A percentile compares a stretch with the other conserved stretches of the same genome.
Conservation (phyloP, 2,888 invertebrate species). For the Chaetogeoica ovagalla region DNA sequence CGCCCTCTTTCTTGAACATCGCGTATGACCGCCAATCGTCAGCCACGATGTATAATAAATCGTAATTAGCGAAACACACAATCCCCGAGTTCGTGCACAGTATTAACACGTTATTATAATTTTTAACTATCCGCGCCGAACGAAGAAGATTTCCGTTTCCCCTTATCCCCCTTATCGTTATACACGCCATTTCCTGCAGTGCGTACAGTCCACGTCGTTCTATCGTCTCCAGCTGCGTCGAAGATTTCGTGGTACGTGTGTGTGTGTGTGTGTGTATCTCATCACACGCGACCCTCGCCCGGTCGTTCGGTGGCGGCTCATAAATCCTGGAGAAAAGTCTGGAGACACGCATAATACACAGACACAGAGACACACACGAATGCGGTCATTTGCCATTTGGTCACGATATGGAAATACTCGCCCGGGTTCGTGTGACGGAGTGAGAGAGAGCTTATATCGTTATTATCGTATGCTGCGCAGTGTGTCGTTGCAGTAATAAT, state of each 20-base stretch:
- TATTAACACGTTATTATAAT: too few species aligned
- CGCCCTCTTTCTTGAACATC: too few species aligned
- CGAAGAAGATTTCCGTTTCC: not conserved
- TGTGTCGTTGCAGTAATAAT: too few species aligned
- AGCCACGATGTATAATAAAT: too few species aligned
- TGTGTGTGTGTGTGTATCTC: not conserved
- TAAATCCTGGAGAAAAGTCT: slow-evolving; percentile 40
- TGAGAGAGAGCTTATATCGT: not conserved
- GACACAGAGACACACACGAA: not conserved
- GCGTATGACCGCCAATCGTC: too few species aligned
- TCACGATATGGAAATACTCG: too few species aligned
- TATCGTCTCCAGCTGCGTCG: slow-evolving; percentile 26
- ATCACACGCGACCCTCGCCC: slow-evolving; percentile 14
- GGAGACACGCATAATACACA: slow-evolving; percentile 12
- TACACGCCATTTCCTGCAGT: not conserved
- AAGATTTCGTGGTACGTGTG: not conserved
- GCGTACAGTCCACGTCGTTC: not conserved
- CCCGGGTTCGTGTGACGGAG: not conserved
- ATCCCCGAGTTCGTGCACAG: too few species aligned
- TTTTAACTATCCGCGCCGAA: too few species aligned
- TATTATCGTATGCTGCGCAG: not conserved
- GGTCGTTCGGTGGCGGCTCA: slow-evolving; percentile 26
- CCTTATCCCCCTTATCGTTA: not conserved
- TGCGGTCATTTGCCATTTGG: slow-evolving; percentile 21
- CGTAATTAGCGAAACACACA: too few species aligned